Conservation (phyloP, 2,888 invertebrate species). For the Willowsia nigromaculata region DNA sequence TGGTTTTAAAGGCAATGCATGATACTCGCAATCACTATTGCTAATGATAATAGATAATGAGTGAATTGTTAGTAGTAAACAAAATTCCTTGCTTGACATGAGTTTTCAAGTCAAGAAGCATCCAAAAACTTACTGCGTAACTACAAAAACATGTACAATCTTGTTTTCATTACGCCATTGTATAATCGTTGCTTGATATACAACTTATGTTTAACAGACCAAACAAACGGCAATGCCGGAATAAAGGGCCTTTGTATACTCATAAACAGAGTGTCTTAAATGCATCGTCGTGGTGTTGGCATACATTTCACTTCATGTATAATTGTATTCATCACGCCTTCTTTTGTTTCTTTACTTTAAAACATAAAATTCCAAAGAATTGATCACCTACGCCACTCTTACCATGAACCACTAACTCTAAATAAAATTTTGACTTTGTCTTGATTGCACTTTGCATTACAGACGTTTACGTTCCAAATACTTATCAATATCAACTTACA, state of each 20-base stretch:
- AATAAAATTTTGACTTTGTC: background rate
- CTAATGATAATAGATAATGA: background rate
- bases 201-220: too few relatives aligned
- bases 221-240: constrained; percentile 9
- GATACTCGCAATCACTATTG: background rate
- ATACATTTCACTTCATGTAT: constrained; percentile 39
- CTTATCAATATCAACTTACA: too few relatives aligned
- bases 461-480: too few relatives aligned
- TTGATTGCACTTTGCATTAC: too few relatives aligned
- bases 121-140: constrained; percentile 43
- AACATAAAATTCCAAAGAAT: constrained; percentile 31
- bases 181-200: too few relatives aligned
- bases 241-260: background rate
- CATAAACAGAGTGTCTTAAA: constrained; percentile 53
- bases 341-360: constrained; percentile 43
- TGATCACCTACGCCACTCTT: background rate
- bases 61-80: background rate
- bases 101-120: constrained; percentile 51
- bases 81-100: constrained; percentile 11
- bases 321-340: constrained; percentile 10
- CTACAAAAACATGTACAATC: background rate
- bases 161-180: background rate
- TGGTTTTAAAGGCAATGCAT: background rate
- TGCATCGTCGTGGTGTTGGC: constrained; percentile 43
- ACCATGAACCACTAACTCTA: background rate